Base-by-base conservation (phyloP, 2,797 vertebrate species). In the Sciurus carolinensis region DNA sequence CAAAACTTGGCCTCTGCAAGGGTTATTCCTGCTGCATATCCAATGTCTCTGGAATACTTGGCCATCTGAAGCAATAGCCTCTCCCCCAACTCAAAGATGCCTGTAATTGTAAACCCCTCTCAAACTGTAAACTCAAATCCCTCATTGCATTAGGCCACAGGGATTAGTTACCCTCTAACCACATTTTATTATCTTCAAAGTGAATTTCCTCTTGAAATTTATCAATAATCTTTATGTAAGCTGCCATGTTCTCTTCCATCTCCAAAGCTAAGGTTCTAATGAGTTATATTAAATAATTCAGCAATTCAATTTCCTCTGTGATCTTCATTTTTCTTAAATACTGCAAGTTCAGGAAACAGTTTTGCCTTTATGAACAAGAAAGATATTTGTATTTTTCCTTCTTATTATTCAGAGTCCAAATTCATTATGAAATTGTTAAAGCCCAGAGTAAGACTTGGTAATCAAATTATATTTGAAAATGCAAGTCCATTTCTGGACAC, bases 271-370 rank as follows among this genome's bases (percentile, higher is more conserved):
- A 90, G 28, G 30, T 28, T 77, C 67, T 50, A 77, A 87, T 59
- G 85, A 94, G 73, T 96, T 95, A 85, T 71, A 30, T 92, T 86
- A 95, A 95, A 88, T 95, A 88, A 96, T 92, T 94, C 69, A 88
- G 82, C 44, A 86, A 69, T 86, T 95, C 44, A 94, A 57, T 12
- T 95, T 90, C 28, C 73, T 64, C 82, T 95, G 47, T 96, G 79
- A 90, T 95, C 89, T 94, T 71, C 44, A 67, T 72, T 59, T 67
- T 92, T 87, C 24, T 44, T 84, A 93, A 94, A n/a, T 54, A 80
- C 71, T 64, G 50, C n/a, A 87, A 28, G 81, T 91, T 87, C 0
- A 24, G 39, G 26, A 93, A 96, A 44, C 2, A 47, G 67, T 73
- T 93, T 91, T 81, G 24, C 66, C 62, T 93, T 36, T 87, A 89